Conservation (phyloP, 2,113 vertebrate genomes). For the Hyperopisus bebe region DNA sequence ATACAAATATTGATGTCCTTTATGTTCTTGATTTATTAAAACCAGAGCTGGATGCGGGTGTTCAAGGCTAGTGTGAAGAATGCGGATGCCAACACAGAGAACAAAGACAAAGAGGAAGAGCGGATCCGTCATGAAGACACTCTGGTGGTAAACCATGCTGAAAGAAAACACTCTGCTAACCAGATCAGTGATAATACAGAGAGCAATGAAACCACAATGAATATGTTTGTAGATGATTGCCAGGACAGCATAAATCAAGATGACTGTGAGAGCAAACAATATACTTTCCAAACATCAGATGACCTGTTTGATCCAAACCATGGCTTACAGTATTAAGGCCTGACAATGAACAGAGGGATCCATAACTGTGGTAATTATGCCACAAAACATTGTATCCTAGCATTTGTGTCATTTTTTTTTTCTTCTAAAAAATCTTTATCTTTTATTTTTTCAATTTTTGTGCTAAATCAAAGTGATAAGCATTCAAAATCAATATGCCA, state of each 20-base stretch:
- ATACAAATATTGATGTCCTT: not conserved
- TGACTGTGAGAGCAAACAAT: not conserved
- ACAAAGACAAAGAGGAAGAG: not conserved
- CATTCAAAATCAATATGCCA: not conserved
- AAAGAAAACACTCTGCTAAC: not conserved
- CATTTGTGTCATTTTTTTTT: not conserved
- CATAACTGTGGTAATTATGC: not conserved
- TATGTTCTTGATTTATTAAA: not conserved
- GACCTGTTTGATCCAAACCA: not conserved
- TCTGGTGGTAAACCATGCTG: not conserved
- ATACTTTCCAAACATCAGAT: not conserved
- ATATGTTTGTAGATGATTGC: not conserved
- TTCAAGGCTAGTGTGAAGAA: not conserved
- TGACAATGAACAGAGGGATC: not conserved
- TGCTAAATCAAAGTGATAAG: not conserved
- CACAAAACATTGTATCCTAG: not conserved
- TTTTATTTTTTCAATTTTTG: not conserved
- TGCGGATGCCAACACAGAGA: not conserved
- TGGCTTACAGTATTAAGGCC: not conserved
- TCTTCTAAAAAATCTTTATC: not conserved
- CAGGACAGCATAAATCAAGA: not conserved
- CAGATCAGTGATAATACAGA: not conserved
- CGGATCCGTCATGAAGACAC: not conserved
- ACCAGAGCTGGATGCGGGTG: not conserved
- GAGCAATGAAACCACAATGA: not conserved